Conservation (phyloP, 1,140 invertebrate species). For the Cherax quadricarinatus region DNA sequence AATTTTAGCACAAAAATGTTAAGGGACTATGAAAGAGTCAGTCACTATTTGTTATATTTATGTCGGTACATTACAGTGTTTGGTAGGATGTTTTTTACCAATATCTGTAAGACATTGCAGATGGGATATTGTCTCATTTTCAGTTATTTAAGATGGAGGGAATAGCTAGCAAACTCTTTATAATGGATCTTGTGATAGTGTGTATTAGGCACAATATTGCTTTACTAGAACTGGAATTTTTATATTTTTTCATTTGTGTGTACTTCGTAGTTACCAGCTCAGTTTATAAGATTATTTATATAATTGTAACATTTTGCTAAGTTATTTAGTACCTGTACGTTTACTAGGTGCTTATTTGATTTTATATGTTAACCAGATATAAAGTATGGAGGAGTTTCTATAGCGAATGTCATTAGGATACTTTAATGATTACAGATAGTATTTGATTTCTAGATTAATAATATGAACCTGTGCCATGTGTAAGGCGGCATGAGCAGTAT, state of each 20-base stretch:
- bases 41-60: background rate
- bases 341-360: conserved; percentile 3
- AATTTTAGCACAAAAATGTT: background rate
- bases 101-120: background rate
- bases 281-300: conserved; percentile 3
- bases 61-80: background rate
- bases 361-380: background rate
- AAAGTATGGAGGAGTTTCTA: background rate
- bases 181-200: background rate
- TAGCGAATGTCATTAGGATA: background rate
- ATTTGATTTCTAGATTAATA: background rate
- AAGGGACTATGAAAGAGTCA: background rate
- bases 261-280: background rate
- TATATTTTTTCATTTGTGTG: background rate
- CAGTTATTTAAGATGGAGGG: background rate
- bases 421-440: background rate
- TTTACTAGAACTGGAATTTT: background rate
- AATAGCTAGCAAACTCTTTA: background rate
- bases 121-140: background rate
- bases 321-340: background rate
- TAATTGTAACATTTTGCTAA: conserved; percentile 2
- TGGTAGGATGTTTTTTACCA: background rate
- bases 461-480: background rate
- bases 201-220: background rate
- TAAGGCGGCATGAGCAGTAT: background rate